Evolutionary conservation across 2,797 vertebrate genomes (phyloP), one percentile per base, ranked within the genome.

Genomic region (Hirundo rustica): DNA sequence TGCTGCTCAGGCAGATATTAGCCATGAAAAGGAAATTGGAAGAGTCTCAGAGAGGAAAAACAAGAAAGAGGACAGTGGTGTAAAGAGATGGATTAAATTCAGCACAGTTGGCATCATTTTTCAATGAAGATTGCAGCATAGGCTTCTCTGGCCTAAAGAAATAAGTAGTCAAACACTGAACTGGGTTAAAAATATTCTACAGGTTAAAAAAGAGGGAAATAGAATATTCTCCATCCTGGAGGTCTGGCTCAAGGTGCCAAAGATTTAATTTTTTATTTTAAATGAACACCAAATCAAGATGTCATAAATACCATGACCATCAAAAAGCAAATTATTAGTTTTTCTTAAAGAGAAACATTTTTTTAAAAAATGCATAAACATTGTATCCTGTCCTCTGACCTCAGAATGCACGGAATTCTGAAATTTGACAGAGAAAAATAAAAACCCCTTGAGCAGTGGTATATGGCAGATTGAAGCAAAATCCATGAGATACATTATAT

Each of bases 11-110:
- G 32, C 61, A 94, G 79, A 82, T 83, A 66, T 58, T 85, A 44
- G 47, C 29, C n/a, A 53, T 44, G 42, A 26, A 93, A 80, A 80
- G 85, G 76, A 95, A 95, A 95, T 92, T 57, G 86, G 34, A 83
- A 77, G 26, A 17, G 38, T 60, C 32, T 70, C 23, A 8, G 6
- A 7, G 16, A 48, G 5, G 6, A 7, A 42, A 83, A 54, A 53
- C 9, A 32, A 64, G 5, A 50, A 76, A 75, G 6, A 4, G 7
- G 21, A 34, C 7, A 50, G 67, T 30, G 1, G 0, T 34, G 3
- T 58, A 71, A 61, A 94, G 44, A 53, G 40, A 66, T 3, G 3
- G 18, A 70, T 85, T 55, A n/a, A 48, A 30, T 58, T 85, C 34
- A 88, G 22, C 7, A 40, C 27, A 34, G 6, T 79, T 96, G 53